phyloP scores from a whole-genome alignment of 2,888 invertebrate species.

The Tipula vernalis region DNA sequence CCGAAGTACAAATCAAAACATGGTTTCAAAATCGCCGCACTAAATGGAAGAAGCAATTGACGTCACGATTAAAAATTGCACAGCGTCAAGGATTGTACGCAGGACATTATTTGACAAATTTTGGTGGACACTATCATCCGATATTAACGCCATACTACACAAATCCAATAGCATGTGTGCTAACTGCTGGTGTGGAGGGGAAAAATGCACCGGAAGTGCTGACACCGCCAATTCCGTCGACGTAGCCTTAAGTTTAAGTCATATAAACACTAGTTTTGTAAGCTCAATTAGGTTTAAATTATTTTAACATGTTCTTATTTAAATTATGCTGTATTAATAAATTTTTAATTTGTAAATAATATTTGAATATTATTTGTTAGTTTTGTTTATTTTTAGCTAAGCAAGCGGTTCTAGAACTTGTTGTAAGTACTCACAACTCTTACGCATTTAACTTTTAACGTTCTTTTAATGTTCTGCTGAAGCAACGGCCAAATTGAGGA shows the following conservation, averaged over 20 bases:
- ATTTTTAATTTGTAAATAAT: not conserved
- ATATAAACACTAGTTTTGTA: not conserved
- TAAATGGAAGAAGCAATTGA: constrained; percentile 95
- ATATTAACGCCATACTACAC: constrained; percentile 19
- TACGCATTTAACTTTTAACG: too few relatives aligned
- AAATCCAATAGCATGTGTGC: constrained; percentile 16
- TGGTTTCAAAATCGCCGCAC: constrained; percentile 95
- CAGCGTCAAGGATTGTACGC: constrained; percentile 71
- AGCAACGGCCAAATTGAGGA: too few relatives aligned
- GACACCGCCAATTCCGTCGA: not conserved
- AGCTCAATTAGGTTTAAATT: not conserved
- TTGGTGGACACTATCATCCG: constrained; percentile 16
- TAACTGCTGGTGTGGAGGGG: not conserved
- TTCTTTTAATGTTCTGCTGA: too few relatives aligned
- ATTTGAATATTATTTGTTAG: not conserved
- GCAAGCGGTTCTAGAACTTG: too few relatives aligned
- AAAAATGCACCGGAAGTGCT: not conserved
- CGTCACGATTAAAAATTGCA: constrained; percentile 77
- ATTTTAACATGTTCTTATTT: not conserved
- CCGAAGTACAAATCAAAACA: constrained; percentile 93
- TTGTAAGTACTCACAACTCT: too few relatives aligned
- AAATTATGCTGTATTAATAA: not conserved
- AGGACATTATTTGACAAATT: constrained; percentile 48
- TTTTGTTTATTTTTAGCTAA: too few relatives aligned
- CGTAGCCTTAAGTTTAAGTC: not conserved